These are phyloP conservation scores for Hydrozoanthus gracilis DNA, from an alignment of 92 coral and sea anemone genomes.

Conservation along the genomic window DNA sequence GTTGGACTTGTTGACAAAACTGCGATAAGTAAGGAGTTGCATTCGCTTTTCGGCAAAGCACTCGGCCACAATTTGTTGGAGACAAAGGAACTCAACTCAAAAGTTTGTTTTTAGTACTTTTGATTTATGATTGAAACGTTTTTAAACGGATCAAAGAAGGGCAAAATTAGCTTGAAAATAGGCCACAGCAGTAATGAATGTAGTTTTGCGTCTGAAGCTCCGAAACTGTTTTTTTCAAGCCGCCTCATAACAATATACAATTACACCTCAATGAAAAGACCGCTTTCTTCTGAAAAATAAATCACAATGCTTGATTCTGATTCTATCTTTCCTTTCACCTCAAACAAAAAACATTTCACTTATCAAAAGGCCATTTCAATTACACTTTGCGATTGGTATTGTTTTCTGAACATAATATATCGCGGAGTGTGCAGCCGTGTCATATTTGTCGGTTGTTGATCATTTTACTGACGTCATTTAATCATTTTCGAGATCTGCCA, in stretches of 20 bases:
- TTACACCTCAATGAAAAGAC: not conserved
- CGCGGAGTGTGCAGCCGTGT: not conserved
- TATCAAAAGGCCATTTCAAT: not conserved
- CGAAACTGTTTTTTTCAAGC: too few relatives aligned
- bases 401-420: not conserved
- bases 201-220: too few relatives aligned
- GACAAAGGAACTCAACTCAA: not conserved
- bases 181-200: too few relatives aligned
- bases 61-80: not conserved
- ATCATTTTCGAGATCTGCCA: not conserved
- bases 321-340: not conserved
- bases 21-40: not conserved
- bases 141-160: not conserved
- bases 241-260: too few relatives aligned
- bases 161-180: not conserved
- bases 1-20: conserved; percentile 13
- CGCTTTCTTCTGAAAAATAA: not conserved
- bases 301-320: not conserved
- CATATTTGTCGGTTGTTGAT: not conserved
- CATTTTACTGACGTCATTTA: conserved; percentile 28
- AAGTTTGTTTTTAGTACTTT: not conserved
- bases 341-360: not conserved
- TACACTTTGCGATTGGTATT: not conserved
- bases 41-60: not conserved
- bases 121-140: not conserved